Percentiles rank a stretch among this genome's conserved stretches.
These are phyloP conservation scores for Leptosomus discolor DNA, from an alignment of 2,113 vertebrate species.

Conservation along the genomic window DNA sequence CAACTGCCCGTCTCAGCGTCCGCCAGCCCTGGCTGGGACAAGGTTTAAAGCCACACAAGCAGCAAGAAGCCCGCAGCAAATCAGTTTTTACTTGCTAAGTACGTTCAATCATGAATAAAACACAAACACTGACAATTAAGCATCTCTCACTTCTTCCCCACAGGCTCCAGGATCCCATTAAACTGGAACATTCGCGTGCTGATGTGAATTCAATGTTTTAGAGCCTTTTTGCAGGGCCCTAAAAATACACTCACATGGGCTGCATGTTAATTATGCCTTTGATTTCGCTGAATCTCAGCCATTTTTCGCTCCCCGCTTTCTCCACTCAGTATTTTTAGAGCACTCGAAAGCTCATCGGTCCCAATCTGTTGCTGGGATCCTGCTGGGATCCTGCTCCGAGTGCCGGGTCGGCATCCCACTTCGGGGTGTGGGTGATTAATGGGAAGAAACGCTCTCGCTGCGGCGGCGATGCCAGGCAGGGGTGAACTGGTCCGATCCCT, in stretches of 20 bases:
- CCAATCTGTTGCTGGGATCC: neutral
- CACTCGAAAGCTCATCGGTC: neutral
- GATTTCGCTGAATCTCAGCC: conserved; percentile 4
- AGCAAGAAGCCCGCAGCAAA: neutral
- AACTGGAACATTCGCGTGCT: conserved; percentile 4
- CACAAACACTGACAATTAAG: conserved; percentile 38
- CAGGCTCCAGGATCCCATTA: conserved; percentile 50
- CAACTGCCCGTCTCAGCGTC: neutral
- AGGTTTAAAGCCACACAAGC: neutral
- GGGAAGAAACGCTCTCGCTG: accelerated
- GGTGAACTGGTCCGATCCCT: accelerated
- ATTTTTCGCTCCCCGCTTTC: neutral
- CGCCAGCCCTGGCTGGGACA: neutral
- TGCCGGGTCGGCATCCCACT: neutral
- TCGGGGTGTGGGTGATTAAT: neutral
- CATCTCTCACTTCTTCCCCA: conserved; percentile 19
- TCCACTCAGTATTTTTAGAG: neutral
- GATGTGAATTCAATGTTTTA: conserved; percentile 19
- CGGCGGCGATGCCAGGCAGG: neutral
- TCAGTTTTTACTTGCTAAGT: neutral
- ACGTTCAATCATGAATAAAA: conserved; percentile 26
- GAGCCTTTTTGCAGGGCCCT: conserved; percentile 27
- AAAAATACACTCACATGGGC: conserved; percentile 40
- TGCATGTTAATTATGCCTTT: conserved; percentile 36
- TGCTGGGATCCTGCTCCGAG: neutral